A percentile compares a stretch with the other conserved stretches of the same genome.
Conservation (phyloP, 1,140 invertebrate genomes). For the Tachypleus tridentatus region DNA sequence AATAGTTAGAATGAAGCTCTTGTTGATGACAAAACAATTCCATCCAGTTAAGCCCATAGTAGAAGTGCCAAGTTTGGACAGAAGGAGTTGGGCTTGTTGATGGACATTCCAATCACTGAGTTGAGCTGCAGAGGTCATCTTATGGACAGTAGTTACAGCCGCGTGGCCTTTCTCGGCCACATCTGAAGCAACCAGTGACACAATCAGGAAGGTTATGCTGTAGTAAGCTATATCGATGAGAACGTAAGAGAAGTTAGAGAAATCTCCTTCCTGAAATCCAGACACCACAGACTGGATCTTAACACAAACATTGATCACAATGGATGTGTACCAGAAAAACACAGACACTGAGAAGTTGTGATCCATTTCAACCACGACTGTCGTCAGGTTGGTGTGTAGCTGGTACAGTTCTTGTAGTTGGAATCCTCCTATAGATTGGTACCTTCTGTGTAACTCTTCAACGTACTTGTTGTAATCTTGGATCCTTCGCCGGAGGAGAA, state of each 20-base stretch:
- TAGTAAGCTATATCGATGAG: conserved; percentile 8
- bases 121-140: conserved; percentile 2
- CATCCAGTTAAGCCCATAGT: conserved; percentile 4
- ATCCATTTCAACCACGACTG: neutral
- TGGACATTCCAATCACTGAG: conserved; percentile 5
- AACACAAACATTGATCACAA: conserved; percentile 4
- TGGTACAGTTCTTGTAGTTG: too few species aligned
- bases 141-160: neutral
- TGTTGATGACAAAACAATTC: conserved; percentile 4
- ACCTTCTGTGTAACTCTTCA: too few species aligned
- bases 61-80: conserved; percentile 4
- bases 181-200: conserved; percentile 1
- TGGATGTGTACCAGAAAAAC: conserved; percentile 1
- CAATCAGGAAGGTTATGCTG: neutral
- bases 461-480: too few species aligned
- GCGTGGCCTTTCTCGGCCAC: neutral
- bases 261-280: conserved; percentile 3
- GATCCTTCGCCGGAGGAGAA: too few species aligned
- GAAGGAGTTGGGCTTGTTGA: conserved; percentile 3
- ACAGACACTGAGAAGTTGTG: conserved; percentile 3
- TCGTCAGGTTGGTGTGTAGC: neutral
- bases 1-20: conserved; percentile 5
- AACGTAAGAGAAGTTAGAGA: conserved; percentile 3
- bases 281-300: conserved; percentile 3
- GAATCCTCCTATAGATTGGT: neutral